Conservation (phyloP, 2,797 vertebrate species). For the Ataeniobius toweri region DNA sequence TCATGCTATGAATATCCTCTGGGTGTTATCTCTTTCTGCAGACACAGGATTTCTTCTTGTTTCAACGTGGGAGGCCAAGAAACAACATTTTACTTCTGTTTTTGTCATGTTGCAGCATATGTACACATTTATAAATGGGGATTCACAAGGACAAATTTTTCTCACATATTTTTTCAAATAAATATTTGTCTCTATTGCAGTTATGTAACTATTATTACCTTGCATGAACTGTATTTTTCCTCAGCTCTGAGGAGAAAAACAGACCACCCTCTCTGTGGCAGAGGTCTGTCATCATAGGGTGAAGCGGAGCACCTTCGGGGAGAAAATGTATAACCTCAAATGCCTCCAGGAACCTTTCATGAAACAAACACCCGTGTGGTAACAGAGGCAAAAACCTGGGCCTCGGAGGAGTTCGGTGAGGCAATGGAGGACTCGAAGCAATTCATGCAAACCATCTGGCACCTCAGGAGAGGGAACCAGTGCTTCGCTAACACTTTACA, state of each 20-base stretch:
- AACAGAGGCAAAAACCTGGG: no score
- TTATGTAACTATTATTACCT: slow-evolving; percentile 35
- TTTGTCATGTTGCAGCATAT: neutral
- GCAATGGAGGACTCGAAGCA: no score
- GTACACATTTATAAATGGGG: neutral
- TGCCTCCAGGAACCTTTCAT: slow-evolving; percentile 46
- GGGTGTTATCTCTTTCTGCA: slow-evolving; percentile 61
- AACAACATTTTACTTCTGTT: slow-evolving; percentile 35
- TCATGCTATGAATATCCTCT: slow-evolving; percentile 51
- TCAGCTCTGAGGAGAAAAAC: slow-evolving; percentile 12
- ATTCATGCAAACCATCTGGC: no score
- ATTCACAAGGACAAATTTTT: neutral
- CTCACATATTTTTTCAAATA: neutral
- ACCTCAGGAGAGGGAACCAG: no score
- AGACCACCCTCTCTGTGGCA: slow-evolving; percentile 60
- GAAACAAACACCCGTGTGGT: slow-evolving; percentile 46
- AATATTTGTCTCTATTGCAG: slow-evolving; percentile 25
- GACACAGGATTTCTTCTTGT: slow-evolving; percentile 67
- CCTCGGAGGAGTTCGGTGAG: no score
- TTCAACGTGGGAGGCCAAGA: slow-evolving; percentile 58
- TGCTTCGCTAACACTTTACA: no score
- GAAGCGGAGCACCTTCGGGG: slow-evolving; percentile 17
- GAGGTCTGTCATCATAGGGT: slow-evolving; percentile 46
- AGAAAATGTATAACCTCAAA: slow-evolving; percentile 60
- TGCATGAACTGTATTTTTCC: slow-evolving; percentile 16